phyloP scores from a whole-genome alignment of 2,113 vertebrate genomes.

The Sylvia atricapilla region DNA sequence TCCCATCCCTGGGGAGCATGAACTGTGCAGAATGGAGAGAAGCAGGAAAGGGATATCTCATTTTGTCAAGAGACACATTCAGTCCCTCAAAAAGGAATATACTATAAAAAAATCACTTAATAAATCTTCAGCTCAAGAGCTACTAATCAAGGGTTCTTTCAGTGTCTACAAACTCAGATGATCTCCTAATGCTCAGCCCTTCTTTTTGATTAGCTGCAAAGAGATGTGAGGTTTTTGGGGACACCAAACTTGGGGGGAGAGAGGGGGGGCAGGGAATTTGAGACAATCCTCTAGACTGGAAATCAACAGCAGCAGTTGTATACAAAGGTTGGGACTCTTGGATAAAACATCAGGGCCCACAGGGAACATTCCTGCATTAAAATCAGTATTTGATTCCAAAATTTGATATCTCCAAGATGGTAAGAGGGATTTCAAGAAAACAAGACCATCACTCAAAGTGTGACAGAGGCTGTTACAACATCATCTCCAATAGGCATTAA shows the following conservation, averaged over 20 bases:
- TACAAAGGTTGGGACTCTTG: constrained; percentile 9
- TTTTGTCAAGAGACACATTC: neutral
- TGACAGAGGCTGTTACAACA: constrained; percentile 44
- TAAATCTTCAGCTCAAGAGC: neutral
- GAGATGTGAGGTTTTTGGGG: neutral
- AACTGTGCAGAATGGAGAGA: neutral
- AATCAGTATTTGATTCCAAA: constrained; percentile 21
- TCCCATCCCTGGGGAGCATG: neutral
- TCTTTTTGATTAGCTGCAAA: neutral
- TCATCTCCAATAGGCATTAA: constrained; percentile 23
- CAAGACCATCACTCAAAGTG: constrained; percentile 51
- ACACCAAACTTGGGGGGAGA: neutral
- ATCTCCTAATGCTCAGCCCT: neutral
- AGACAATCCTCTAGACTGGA: neutral
- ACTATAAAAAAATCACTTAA: neutral
- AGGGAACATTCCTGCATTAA: neutral
- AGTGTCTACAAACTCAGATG: neutral
- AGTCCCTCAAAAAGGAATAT: neutral
- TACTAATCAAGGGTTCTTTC: neutral
- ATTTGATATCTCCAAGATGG: constrained; percentile 44
- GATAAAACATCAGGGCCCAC: constrained; percentile 6
- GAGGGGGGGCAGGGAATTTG: neutral
- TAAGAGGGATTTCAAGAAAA: constrained; percentile 41
- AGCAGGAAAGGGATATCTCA: neutral
- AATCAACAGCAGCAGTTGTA: constrained; percentile 17